A percentile compares a stretch with the other conserved stretches of the same genome.
Conservation (phyloP, 2,113 vertebrate genomes). For the Sinocyclocheilus rhinocerous region DNA sequence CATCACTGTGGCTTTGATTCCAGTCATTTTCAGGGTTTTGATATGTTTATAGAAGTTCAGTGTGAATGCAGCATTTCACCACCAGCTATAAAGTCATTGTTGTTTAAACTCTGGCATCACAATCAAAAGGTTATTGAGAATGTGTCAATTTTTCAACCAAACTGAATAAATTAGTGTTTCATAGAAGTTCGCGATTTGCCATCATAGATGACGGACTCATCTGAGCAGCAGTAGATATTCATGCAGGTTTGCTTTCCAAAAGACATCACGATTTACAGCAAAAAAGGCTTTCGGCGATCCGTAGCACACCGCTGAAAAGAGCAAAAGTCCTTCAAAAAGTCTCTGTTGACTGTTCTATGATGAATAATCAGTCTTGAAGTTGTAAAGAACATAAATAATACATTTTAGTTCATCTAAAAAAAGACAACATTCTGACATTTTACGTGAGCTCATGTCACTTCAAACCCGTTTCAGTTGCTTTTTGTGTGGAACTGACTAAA, state of each 20-base stretch:
- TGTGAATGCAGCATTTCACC: not conserved
- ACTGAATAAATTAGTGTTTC: not conserved
- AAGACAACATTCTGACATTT: not conserved
- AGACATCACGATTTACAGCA: not conserved
- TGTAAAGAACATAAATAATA: not conserved
- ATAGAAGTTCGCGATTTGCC: not conserved
- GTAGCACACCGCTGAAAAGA: not conserved
- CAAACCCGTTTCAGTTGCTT: not conserved
- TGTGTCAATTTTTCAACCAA: not conserved
- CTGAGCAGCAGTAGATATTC: constrained; percentile 6
- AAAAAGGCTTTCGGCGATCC: not conserved
- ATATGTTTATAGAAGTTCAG: not conserved
- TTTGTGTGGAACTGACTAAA: not conserved
- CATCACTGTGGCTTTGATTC: not conserved
- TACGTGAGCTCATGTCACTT: not conserved
- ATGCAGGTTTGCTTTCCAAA: not conserved
- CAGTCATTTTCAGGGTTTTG: not conserved
- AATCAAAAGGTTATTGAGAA: not conserved
- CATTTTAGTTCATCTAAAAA: not conserved
- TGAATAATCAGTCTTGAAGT: not conserved
- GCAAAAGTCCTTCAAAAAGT: not conserved
- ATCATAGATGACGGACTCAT: not conserved
- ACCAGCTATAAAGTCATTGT: not conserved
- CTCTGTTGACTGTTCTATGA: not conserved
- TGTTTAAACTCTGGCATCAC: not conserved